Evolutionary conservation across 2,888 invertebrate genomes (phyloP).

Genomic region (Linnaemya vulpina): DNA sequence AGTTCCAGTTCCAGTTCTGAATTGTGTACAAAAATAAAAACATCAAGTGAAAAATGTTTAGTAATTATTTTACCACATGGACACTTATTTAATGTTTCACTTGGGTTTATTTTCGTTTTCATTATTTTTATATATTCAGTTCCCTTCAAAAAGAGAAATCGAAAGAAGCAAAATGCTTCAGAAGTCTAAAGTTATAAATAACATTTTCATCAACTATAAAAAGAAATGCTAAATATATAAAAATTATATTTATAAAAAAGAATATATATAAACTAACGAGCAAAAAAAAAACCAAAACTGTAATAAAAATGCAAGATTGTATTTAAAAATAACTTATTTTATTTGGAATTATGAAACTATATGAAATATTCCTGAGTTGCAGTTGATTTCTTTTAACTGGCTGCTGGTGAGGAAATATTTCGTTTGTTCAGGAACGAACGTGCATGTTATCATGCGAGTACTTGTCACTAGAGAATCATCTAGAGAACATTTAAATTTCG

Average conservation of each 20-base stretch:
- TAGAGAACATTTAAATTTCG: no score
- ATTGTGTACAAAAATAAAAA: conserved; percentile 12
- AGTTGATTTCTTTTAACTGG: conserved; percentile 29
- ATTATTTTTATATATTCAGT: conserved; percentile 32
- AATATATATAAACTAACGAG: conserved; percentile 12
- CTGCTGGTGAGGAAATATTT: neutral
- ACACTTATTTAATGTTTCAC: conserved; percentile 58
- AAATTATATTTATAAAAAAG: conserved; percentile 61
- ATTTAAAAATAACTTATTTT: conserved; percentile 60
- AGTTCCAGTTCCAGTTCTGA: conserved; percentile 43
- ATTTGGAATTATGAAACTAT: conserved; percentile 51
- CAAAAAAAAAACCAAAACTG: conserved; percentile 9
- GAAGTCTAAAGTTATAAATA: conserved; percentile 61
- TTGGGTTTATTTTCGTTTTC: conserved; percentile 35
- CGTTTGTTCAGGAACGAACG: neutral
- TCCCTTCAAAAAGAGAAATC: conserved; percentile 28
- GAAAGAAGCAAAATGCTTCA: conserved; percentile 40
- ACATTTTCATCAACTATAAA: conserved; percentile 59
- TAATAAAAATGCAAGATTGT: conserved; percentile 55
- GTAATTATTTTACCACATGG: conserved; percentile 71
- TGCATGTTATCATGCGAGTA: no score
- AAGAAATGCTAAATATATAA: conserved; percentile 67
- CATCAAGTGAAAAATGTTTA: conserved; percentile 40
- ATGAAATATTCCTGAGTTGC: conserved; percentile 9
- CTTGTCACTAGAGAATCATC: no score